These are phyloP conservation scores for Orthosia gracilis DNA, from an alignment of 2,888 invertebrate species.

Conservation along the genomic window DNA sequence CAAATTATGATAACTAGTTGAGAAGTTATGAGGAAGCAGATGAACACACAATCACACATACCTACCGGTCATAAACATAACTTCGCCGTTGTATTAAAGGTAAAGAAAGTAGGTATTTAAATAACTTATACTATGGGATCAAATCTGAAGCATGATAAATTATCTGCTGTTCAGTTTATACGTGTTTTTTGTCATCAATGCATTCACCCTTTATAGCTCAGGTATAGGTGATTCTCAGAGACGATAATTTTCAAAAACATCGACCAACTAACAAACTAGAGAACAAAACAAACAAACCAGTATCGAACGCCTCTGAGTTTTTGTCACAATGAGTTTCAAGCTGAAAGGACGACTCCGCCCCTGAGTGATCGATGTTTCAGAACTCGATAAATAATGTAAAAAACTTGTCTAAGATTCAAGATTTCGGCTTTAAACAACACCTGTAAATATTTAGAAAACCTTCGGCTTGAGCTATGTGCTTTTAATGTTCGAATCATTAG, in stretches of 20 bases:
- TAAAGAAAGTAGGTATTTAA: no score
- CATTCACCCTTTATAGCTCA: no score
- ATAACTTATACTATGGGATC: no score
- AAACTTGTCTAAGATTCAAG: constrained; percentile 29
- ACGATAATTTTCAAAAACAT: not conserved
- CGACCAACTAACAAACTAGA: not conserved
- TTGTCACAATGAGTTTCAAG: constrained; percentile 36
- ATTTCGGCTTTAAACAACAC: constrained; percentile 29
- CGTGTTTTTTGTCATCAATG: no score
- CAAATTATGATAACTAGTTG: no score
- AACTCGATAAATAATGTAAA: constrained; percentile 33
- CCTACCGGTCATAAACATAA: no score
- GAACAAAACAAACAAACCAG: constrained; percentile 14
- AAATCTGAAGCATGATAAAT: no score
- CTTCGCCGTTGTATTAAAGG: no score
- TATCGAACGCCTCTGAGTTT: constrained; percentile 17
- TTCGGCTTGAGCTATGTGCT: constrained; percentile 15
- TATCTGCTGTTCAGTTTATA: no score
- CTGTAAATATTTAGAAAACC: not conserved
- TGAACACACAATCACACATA: no score
- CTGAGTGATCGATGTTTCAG: constrained; percentile 51
- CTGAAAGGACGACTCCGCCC: constrained; percentile 48
- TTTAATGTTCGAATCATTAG: constrained; percentile 29
- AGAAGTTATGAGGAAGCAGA: no score
- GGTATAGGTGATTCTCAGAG: no score